Base-by-base conservation (phyloP, 2,113 vertebrate species). In the Struthidea cinerea region DNA sequence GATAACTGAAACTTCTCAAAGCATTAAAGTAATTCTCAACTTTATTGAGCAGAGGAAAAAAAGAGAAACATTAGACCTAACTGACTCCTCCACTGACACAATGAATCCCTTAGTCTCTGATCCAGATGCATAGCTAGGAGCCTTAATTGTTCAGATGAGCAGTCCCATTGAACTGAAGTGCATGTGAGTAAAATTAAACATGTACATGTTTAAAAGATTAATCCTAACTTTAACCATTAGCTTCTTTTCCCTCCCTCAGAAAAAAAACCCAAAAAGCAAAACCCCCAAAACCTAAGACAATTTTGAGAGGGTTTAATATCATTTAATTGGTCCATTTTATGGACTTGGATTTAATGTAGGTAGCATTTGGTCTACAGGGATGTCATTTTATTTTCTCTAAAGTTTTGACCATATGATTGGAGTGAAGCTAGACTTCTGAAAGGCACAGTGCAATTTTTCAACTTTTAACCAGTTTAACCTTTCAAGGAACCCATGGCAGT, bases 391-490 rank as follows among this genome's bases (percentile, higher is more conserved):
- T 94, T 82, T 92, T 13, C 6, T 73, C 37, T 73, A 2, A 65
- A 84, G 13, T 65, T 53, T 47, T 73, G 44, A 46, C 64, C 20
- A 21, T 71, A 6, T 70, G 50, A 65, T 74, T 30, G 57, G 17
- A 47, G 39, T 70, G 87, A 82, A 92, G 22, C 33, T 80, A 30
- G 52, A 27, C 28, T 81, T 83, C 46, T 57, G 53, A 81, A 92
- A 93, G 69, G 26, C 22, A 68, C 24, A 63, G 42, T 71, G 30
- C 13, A 86, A 9, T 94, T 84, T 94, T 93, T 85, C 75, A 90
- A 74, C 44, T 64, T 96, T 95, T 92, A 90, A 90, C 81, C 28
- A 0, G 32, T 87, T 88, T 92, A 88, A 81, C 64, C 69, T 94
- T 56, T 91, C 70, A 84, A 30, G 87, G 33, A 84, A 91, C 53